Evolutionary conservation across 2,797 vertebrate genomes (phyloP).

Genomic region (Merluccius polli): DNA sequence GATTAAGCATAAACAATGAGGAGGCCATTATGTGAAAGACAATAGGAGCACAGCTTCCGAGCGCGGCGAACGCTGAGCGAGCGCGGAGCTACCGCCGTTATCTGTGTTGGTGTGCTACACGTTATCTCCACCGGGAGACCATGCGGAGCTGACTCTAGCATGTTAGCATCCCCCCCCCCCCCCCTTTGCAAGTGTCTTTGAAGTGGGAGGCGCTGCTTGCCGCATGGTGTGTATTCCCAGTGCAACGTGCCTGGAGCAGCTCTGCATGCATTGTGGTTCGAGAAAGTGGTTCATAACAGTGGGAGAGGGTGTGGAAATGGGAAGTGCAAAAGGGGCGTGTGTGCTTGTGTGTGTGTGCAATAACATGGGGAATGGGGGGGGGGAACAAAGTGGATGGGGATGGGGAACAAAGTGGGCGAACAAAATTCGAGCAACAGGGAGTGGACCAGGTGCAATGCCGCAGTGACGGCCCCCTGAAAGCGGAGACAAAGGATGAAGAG

Average conservation of each 20-base stretch:
- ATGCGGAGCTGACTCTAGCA: slow-evolving; percentile 13
- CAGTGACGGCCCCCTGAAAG: slow-evolving; percentile 41
- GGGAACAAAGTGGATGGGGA: background rate
- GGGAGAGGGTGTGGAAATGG: background rate
- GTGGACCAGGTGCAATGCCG: slow-evolving; percentile 28
- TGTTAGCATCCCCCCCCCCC: no score
- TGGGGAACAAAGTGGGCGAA: background rate
- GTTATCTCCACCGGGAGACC: slow-evolving; percentile 14
- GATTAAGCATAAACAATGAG: slow-evolving; percentile 54
- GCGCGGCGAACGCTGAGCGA: background rate
- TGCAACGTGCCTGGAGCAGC: background rate
- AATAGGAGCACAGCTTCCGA: slow-evolving; percentile 6
- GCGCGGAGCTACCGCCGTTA: no score
- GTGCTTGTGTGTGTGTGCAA: background rate
- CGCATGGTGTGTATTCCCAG: background rate
- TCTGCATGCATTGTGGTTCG: background rate
- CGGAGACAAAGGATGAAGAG: slow-evolving; percentile 47
- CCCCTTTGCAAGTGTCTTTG: slow-evolving; percentile 22
- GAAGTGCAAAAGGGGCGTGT: background rate
- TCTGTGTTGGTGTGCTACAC: no score
- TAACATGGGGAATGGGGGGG: background rate
- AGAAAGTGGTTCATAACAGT: background rate
- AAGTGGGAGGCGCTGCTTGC: background rate
- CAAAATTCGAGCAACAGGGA: slow-evolving; percentile 26
- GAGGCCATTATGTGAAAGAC: slow-evolving; percentile 35